These are phyloP conservation scores for Porites divaricata DNA, from an alignment of 92 coral and sea anemone genomes.

Conservation along the genomic window DNA sequence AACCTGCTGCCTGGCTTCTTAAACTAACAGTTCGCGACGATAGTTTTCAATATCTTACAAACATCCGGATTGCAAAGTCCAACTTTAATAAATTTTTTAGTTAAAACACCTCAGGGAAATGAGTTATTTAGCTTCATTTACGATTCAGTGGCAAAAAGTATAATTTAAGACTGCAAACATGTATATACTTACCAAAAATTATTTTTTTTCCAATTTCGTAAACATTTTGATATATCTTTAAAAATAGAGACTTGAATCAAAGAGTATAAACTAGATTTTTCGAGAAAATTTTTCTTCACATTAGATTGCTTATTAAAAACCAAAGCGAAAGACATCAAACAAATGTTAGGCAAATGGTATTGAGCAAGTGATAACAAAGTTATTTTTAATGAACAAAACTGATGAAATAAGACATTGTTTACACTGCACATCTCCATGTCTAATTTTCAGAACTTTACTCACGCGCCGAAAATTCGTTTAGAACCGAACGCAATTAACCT, in stretches of 20 bases:
- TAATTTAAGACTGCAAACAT: constrained; percentile 72
- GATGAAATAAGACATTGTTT: constrained; percentile 35
- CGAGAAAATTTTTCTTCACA: neutral
- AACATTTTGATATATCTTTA: neutral
- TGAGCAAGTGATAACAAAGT: constrained; percentile 68
- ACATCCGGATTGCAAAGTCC: constrained; percentile 78
- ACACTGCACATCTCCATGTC: neutral
- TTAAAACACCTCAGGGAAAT: constrained; percentile 54
- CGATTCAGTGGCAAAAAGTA: constrained; percentile 62
- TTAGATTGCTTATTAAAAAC: constrained; percentile 27
- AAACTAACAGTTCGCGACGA: constrained; percentile 78
- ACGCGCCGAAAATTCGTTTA: constrained; percentile 11
- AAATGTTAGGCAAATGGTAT: constrained; percentile 61
- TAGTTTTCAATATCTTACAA: constrained; percentile 67
- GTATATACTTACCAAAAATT: constrained; percentile 70
- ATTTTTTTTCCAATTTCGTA: constrained; percentile 67
- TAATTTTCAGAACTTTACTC: constrained; percentile 30
- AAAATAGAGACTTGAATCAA: constrained; percentile 20
- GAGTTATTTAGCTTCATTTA: constrained; percentile 78
- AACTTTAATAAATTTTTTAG: constrained; percentile 71
- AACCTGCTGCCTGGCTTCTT: constrained; percentile 82
- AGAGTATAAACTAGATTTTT: neutral
- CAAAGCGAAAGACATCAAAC: constrained; percentile 27
- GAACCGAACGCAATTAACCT: constrained; percentile 35
- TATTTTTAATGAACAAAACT: constrained; percentile 69